Evolutionary conservation across 2,113 vertebrate species (phyloP).

Genomic region (Thryonomys swinderianus): DNA sequence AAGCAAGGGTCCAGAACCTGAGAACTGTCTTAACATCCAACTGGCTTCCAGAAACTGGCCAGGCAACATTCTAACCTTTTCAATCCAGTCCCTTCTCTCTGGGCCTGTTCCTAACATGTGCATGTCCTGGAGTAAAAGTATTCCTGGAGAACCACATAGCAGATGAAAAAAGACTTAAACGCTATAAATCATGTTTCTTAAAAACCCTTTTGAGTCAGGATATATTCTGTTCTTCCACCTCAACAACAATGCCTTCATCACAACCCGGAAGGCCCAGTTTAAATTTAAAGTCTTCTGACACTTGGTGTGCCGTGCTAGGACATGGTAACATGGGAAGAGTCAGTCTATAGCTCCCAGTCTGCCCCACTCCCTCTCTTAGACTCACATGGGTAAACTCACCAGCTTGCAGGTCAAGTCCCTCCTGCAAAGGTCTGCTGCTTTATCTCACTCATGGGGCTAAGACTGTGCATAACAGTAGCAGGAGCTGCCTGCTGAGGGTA

Average conservation of each 20-base stretch:
- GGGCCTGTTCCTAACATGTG: not conserved
- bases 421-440: not conserved
- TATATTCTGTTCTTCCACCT: conserved; percentile 11
- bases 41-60: not conserved
- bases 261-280: not conserved
- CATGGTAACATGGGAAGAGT: not conserved
- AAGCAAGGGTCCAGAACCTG: not conserved
- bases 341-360: not conserved
- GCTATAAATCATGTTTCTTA: conserved; percentile 16
- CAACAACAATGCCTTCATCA: conserved; percentile 25
- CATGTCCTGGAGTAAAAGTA: not conserved
- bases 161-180: conserved; percentile 21
- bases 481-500: not conserved
- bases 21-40: not conserved
- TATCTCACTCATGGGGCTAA: not conserved
- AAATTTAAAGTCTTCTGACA: conserved; percentile 3
- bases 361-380: not conserved
- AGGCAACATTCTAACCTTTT: not conserved
- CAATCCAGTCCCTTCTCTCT: not conserved
- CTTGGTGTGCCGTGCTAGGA: not conserved
- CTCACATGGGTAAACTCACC: not conserved
- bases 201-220: not conserved
- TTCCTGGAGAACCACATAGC: not conserved
- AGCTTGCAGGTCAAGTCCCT: not conserved
- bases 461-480: rapidly evolving